Conservation (phyloP, 1,140 invertebrate species). For the Drosophila oshimai region DNA sequence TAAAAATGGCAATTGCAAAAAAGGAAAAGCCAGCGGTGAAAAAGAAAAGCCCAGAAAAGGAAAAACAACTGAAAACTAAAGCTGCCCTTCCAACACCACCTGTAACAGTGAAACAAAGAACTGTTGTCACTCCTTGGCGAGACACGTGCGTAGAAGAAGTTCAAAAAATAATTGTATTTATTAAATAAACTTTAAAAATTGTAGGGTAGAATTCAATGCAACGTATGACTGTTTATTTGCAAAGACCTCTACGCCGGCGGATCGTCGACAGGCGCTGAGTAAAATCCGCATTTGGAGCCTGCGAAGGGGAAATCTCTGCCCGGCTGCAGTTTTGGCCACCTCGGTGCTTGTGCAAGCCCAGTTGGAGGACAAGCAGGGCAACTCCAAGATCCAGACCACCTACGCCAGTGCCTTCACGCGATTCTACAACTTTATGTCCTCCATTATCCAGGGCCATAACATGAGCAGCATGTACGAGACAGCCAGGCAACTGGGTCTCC, state of each 20-base stretch:
- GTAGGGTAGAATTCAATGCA: conserved; percentile 61
- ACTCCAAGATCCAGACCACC: conserved; percentile 29
- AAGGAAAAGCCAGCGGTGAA: not conserved
- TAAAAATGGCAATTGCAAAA: not conserved
- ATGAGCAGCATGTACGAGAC: conserved; percentile 77
- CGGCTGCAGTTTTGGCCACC: conserved; percentile 74
- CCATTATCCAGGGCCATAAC: conserved; percentile 68
- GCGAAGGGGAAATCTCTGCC: conserved; percentile 66
- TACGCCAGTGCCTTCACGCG: conserved; percentile 74
- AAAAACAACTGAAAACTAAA: not conserved
- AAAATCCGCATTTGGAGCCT: conserved; percentile 69
- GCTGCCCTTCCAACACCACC: not conserved
- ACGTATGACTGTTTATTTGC: conserved; percentile 60
- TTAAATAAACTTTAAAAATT: not conserved
- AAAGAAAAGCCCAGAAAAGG: not conserved
- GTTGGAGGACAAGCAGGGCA: conserved; percentile 39
- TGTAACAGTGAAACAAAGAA: conserved; percentile 33
- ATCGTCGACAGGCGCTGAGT: conserved; percentile 31
- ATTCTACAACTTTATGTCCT: conserved; percentile 82
- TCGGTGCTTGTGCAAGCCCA: conserved; percentile 58
- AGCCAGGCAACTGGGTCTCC: conserved; percentile 63
- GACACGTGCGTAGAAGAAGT: conserved; percentile 67
- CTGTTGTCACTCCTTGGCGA: conserved; percentile 63
- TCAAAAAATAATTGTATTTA: not conserved
- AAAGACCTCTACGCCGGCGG: conserved; percentile 5